Evolutionary conservation across 2,113 vertebrate genomes (phyloP).

Genomic region (Pogonocichla stellata): DNA sequence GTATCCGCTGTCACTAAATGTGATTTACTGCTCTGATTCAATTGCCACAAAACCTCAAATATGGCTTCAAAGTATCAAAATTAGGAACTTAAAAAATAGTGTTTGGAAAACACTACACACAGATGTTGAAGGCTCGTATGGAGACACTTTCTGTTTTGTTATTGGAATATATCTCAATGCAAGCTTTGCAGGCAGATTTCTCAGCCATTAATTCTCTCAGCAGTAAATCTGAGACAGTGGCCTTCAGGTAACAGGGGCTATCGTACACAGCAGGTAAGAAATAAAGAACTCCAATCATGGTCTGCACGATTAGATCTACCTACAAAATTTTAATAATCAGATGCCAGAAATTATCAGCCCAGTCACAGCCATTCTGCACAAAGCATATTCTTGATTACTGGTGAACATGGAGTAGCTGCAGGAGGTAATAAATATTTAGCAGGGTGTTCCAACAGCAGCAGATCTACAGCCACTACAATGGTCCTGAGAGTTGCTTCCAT

Average conservation of each 20-base stretch:
- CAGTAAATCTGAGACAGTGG: background rate
- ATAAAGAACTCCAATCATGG: background rate
- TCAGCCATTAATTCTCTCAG: background rate
- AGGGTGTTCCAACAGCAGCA: background rate
- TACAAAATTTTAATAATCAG: background rate
- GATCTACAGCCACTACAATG: background rate
- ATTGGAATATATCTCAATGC: background rate
- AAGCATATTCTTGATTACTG: background rate
- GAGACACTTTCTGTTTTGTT: background rate
- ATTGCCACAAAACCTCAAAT: background rate
- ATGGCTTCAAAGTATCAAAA: background rate
- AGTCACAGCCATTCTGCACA: background rate
- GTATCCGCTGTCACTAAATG: background rate
- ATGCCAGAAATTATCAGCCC: background rate
- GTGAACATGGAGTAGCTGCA: background rate
- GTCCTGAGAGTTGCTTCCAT: background rate
- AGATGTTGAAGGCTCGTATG: background rate
- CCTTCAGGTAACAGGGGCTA: background rate
- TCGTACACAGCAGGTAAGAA: constrained; percentile 4
- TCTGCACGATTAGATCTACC: background rate
- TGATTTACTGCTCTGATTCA: background rate
- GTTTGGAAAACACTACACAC: background rate
- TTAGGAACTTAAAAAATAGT: background rate
- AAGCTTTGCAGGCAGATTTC: background rate
- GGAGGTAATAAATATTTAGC: background rate